Evolutionary conservation across 2,888 invertebrate species (phyloP), one percentile per base, ranked within the genome.

Genomic region (Dryobota labecula): DNA sequence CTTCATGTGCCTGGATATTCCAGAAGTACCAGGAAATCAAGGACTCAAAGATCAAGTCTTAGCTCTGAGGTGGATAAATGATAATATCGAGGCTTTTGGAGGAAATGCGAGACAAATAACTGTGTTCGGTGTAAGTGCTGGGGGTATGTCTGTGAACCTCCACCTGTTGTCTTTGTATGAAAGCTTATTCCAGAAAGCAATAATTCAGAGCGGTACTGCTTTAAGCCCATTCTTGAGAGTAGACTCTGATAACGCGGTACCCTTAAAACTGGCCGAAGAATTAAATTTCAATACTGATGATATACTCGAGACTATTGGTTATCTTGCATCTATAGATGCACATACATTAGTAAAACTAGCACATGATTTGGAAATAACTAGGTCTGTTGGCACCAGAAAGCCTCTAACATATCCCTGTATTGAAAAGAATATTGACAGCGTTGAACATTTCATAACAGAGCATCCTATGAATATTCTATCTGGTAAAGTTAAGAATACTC

Each of bases 21-120:
- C 86, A 4, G 86, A 88, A 9, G 83, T 89, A 11, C 87, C 91
- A 6, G 91, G 91, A 6, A 91, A 91, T 69, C 88, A 88, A 73
- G 91, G 90, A 7, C 65, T 91, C 1, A 91, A 89, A 75, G 91
- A 91, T 58, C 89, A 89, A 64, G 57, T 85, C 0, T 45, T 87
- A 30, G 91, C 89, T 20, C 54, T 91, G 15, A 77, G 84, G n/a
- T 91, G 91, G 91, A 76, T 91, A 4, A 86, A 88, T 38, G 80
- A 86, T 2, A 90, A 91, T 74, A 91, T 91, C 8, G 83, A 65
- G 9, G 64, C 79, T 20, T 91, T 91, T 41, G 89, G 90, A 11
- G 90, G 90, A 6, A 76, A 90, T 66, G 20, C 76, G 0, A 73
- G 68, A 20, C 80, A 82, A 69, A 71, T 83, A 8, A 89, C 90